Evolutionary conservation across 2,888 invertebrate genomes (phyloP).

Genomic region (Pardosa pseudoannulata): DNA sequence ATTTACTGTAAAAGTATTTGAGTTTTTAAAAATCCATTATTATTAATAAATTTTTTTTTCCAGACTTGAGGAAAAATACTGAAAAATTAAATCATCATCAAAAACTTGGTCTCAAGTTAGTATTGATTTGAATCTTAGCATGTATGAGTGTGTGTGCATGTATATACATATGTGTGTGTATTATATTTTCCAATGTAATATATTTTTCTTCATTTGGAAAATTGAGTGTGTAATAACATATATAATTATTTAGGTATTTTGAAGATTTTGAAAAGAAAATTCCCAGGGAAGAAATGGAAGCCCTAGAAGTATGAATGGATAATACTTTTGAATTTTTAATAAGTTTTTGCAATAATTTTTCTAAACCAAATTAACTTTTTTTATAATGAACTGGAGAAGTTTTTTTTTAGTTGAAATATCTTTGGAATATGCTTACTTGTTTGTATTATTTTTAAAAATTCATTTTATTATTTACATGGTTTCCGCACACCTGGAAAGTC

Average conservation of each 20-base stretch:
- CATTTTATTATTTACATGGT: too few species aligned
- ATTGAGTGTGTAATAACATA: too few species aligned
- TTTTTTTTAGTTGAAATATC: too few species aligned
- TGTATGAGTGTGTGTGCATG: neutral
- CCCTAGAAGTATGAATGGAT: constrained; percentile 80
- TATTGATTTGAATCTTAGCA: constrained; percentile 31
- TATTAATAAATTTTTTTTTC: constrained; percentile 71
- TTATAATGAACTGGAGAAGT: too few species aligned
- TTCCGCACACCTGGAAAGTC: too few species aligned
- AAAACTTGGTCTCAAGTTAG: constrained; percentile 85
- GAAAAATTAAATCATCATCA: constrained; percentile 84
- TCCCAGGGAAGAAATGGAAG: constrained; percentile 84
- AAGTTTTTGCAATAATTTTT: too few species aligned
- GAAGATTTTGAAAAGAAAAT: constrained; percentile 88
- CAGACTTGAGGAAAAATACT: constrained; percentile 82
- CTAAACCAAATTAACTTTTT: too few species aligned
- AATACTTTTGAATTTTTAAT: too few species aligned
- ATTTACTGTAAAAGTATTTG: too few species aligned
- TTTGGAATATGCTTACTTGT: too few species aligned
- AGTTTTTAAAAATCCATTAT: too few species aligned
- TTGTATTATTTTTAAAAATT: too few species aligned
- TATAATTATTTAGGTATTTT: constrained; percentile 82
- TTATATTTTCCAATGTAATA: constrained; percentile 20
- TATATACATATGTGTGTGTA: neutral
- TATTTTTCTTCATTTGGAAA: neutral